Evolutionary conservation across 2,113 vertebrate species (phyloP).

Genomic region (Rhabdomys dilectus): DNA sequence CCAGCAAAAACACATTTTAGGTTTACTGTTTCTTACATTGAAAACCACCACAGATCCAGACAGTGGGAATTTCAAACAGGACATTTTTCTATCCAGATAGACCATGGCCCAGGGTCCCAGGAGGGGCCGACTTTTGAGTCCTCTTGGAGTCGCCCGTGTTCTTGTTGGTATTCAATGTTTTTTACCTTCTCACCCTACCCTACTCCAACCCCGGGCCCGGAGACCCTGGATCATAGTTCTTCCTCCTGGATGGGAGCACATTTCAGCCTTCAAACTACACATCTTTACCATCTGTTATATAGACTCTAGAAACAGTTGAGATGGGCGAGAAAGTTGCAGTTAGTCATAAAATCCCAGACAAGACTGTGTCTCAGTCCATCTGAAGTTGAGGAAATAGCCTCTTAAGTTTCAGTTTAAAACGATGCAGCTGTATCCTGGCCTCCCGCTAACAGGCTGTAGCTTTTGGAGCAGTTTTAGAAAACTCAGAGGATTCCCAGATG

Average conservation of each 20-base stretch:
- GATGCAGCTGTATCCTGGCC: background rate
- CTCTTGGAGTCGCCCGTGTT: slow-evolving; percentile 53
- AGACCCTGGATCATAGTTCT: slow-evolving; percentile 4
- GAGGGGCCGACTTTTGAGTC: slow-evolving; percentile 75
- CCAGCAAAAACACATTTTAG: slow-evolving; percentile 43
- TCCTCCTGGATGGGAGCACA: slow-evolving; percentile 40
- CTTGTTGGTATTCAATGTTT: slow-evolving; percentile 32
- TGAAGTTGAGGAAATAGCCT: slow-evolving; percentile 45
- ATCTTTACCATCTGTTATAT: slow-evolving; percentile 60
- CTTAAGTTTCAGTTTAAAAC: slow-evolving; percentile 56
- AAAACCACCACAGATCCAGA: slow-evolving; percentile 66
- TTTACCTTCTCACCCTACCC: background rate
- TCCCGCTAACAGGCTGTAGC: background rate
- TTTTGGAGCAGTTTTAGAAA: slow-evolving; percentile 13
- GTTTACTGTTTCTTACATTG: slow-evolving; percentile 42
- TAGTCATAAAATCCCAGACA: slow-evolving; percentile 27
- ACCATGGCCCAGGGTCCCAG: slow-evolving; percentile 75
- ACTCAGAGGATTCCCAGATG: background rate
- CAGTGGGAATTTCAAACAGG: slow-evolving; percentile 79
- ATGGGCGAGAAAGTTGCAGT: slow-evolving; percentile 61
- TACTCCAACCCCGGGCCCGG: background rate
- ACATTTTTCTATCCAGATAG: slow-evolving; percentile 57
- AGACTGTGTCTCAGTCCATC: background rate
- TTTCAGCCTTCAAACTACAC: slow-evolving; percentile 57
- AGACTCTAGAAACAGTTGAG: slow-evolving; percentile 44